These are phyloP conservation scores for Limonius californicus DNA, from an alignment of 1,140 invertebrate genomes.

Conservation along the genomic window DNA sequence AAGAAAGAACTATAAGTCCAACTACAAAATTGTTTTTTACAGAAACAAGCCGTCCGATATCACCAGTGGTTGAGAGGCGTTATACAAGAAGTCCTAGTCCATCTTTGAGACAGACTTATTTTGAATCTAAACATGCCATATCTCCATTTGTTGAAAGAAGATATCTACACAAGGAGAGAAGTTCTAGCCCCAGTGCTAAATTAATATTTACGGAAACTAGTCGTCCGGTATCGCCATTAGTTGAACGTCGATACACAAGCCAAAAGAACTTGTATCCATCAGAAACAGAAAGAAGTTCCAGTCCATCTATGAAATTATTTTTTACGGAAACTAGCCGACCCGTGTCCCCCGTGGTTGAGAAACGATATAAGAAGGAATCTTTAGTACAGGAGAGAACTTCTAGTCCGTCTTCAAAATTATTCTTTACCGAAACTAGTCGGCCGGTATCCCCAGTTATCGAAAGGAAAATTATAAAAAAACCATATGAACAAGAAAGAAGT, in stretches of 20 bases:
- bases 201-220: constrained; percentile 39
- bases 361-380: constrained; percentile 2
- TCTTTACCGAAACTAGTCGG: constrained; percentile 36
- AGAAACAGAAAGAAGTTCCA: neutral
- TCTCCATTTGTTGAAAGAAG: neutral
- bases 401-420: constrained; percentile 26
- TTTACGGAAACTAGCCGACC: constrained; percentile 37
- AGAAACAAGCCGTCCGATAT: constrained; percentile 32
- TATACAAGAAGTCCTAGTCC: neutral
- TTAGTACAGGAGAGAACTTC: neutral
- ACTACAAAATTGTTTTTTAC: constrained; percentile 31
- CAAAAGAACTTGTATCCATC: neutral
- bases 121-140: neutral
- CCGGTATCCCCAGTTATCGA: constrained; percentile 32
- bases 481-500: constrained; percentile 5
- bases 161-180: neutral
- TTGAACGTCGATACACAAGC: neutral
- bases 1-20: neutral
- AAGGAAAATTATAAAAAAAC: constrained; percentile 25
- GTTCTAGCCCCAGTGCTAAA: constrained; percentile 35
- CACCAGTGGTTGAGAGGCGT: constrained; percentile 20
- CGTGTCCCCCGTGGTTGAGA: constrained; percentile 29
- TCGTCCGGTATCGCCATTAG: neutral
- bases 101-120: neutral
- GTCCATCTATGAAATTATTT: constrained; percentile 37